phyloP scores from a whole-genome alignment of 2,113 vertebrate genomes.

The Platycercus adscitus region DNA sequence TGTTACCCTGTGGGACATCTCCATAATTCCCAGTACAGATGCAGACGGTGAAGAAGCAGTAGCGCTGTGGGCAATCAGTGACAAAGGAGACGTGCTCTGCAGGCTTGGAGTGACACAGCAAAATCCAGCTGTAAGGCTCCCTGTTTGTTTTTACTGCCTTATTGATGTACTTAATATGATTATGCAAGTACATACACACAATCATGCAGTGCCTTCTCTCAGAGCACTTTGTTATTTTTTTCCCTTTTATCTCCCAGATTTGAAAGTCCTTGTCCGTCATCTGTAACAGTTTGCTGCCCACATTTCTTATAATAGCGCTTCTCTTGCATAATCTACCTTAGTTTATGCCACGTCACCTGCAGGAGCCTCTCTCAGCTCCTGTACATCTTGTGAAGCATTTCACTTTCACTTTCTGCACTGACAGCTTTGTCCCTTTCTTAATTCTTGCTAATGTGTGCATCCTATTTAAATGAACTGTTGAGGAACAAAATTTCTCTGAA shows the following conservation, averaged over 20 bases:
- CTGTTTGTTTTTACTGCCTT: neutral
- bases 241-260: neutral
- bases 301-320: neutral
- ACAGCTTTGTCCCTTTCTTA: neutral
- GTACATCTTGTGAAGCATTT: neutral
- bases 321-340: neutral
- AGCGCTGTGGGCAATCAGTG: constrained; percentile 93
- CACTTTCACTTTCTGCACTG: neutral
- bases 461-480: neutral
- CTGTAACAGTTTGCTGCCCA: neutral
- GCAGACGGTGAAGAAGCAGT: constrained; percentile 72
- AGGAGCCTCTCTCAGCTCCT: neutral
- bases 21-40: constrained; percentile 80
- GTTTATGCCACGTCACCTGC: neutral
- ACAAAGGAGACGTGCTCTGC: constrained; percentile 96
- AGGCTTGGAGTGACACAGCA: constrained; percentile 86
- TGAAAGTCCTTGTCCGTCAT: neutral
- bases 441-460: neutral
- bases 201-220: neutral
- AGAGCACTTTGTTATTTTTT: neutral
- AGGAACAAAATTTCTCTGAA: neutral
- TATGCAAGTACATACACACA: neutral
- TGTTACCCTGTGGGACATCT: constrained; percentile 87
- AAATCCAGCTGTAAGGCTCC: constrained; percentile 86
- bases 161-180: neutral